These are phyloP conservation scores for Lobophora halterata DNA, from an alignment of 2,888 invertebrate genomes.

Conservation along the genomic window DNA sequence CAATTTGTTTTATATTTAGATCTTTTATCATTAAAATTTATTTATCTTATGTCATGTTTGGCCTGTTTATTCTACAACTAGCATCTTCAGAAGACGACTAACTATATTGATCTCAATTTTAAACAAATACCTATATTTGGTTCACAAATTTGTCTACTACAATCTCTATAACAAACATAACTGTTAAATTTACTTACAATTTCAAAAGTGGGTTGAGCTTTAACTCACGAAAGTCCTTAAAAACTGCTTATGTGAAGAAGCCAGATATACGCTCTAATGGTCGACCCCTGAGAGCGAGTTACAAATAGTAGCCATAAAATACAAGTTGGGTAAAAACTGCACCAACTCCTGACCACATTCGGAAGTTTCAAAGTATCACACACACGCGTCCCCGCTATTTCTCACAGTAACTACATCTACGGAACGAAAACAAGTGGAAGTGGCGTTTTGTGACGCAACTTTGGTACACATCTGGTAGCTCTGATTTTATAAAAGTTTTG, in stretches of 20 bases:
- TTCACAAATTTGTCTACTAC: too few species aligned
- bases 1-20: conserved; percentile 12
- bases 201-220: conserved; percentile 12
- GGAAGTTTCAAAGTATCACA: conserved; percentile 30
- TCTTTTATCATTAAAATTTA: conserved; percentile 17
- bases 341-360: conserved; percentile 32
- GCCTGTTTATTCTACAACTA: conserved; percentile 54
- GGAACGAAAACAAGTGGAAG: conserved; percentile 10
- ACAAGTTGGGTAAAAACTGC: conserved; percentile 33
- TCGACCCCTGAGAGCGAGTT: conserved; percentile 25
- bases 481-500: too few species aligned
- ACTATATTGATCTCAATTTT: conserved; percentile 22
- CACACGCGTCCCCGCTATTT: conserved; percentile 29
- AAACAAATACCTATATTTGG: conserved; percentile 4
- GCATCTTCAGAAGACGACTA: conserved; percentile 32
- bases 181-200: conserved; percentile 7
- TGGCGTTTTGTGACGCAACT: conserved; percentile 6
- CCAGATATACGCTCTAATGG: conserved; percentile 26
- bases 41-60: conserved; percentile 40
- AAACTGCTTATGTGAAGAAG: conserved; percentile 25
- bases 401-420: conserved; percentile 24
- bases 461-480: too few species aligned
- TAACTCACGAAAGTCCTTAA: conserved; percentile 16
- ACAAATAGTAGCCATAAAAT: conserved; percentile 33
- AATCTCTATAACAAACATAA: conserved; percentile 18